A percentile compares a stretch with the other conserved stretches of the same genome.
Conservation (phyloP, 2,113 vertebrate genomes). For the Maccullochella peelii region DNA sequence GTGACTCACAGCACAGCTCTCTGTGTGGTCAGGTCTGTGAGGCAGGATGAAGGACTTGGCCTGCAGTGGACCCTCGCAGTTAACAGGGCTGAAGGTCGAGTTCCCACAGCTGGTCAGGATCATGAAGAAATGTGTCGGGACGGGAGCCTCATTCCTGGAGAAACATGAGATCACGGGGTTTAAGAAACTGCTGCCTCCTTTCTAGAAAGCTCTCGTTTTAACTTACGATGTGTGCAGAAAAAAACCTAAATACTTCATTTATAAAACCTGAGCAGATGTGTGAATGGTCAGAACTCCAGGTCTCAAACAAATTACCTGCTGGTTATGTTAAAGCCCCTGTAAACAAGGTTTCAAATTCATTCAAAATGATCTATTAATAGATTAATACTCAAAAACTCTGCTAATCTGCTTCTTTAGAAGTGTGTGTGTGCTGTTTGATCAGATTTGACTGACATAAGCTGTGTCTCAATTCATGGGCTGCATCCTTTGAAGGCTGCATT, state of each 20-base stretch:
- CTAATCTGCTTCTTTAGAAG: neutral
- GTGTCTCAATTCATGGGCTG: too few relatives aligned
- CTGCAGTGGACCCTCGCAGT: constrained; percentile 84
- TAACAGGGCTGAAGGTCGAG: constrained; percentile 63
- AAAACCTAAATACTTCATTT: neutral
- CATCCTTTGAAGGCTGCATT: too few relatives aligned
- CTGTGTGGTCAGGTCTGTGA: constrained; percentile 89
- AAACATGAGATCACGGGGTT: neutral
- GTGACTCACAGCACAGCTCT: constrained; percentile 92
- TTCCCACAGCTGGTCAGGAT: constrained; percentile 91
- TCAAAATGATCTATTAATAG: neutral
- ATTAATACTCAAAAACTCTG: neutral
- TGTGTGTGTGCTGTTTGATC: neutral
- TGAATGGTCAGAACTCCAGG: neutral
- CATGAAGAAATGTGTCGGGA: constrained; percentile 95
- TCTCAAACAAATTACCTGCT: neutral
- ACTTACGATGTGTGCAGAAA: neutral
- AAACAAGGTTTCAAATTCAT: too few relatives aligned
- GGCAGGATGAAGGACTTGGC: constrained; percentile 90
- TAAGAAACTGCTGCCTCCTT: neutral
- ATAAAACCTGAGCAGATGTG: neutral
- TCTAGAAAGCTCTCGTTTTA: neutral
- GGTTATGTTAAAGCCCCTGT: neutral
- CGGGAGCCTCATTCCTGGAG: constrained; percentile 82
- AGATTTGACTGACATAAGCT: too few relatives aligned